These are phyloP conservation scores for Leucoma salicis DNA, from an alignment of 2,888 invertebrate genomes.

Conservation along the genomic window DNA sequence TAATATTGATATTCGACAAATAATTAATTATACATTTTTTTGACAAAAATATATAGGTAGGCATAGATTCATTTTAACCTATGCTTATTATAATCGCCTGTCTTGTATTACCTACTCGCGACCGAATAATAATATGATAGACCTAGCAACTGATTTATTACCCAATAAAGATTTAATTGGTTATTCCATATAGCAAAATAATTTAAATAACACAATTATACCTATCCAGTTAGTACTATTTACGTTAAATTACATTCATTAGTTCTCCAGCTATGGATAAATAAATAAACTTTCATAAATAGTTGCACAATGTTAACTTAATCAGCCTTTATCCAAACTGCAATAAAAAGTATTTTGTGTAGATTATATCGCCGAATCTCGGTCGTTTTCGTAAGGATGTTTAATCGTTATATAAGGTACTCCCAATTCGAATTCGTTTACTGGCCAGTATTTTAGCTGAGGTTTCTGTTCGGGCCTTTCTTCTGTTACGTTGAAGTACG, in stretches of 20 bases:
- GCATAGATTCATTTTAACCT: no score
- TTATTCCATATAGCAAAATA: no score
- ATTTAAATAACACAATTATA: no score
- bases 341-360: not conserved
- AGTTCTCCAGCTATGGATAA: not conserved
- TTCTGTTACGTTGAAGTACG: slow-evolving; percentile 88
- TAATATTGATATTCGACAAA: no score
- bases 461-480: slow-evolving; percentile 88
- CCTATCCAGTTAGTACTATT: no score
- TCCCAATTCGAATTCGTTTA: slow-evolving; percentile 89
- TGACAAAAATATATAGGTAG: no score
- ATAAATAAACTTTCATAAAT: slow-evolving; percentile 4
- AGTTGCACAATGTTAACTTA: slow-evolving; percentile 4
- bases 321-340: slow-evolving; percentile 25
- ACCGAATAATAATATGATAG: no score
- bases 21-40: no score
- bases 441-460: slow-evolving; percentile 88
- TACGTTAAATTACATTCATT: not conserved
- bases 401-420: slow-evolving; percentile 88
- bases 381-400: slow-evolving; percentile 77
- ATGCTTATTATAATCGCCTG: no score
- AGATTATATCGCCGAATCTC: slow-evolving; percentile 70
- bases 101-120: no score
- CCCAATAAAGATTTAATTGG: no score
- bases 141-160: no score